Evolutionary conservation across 2,888 invertebrate species (phyloP).

Genomic region (Coronaproctus castanopsis): DNA sequence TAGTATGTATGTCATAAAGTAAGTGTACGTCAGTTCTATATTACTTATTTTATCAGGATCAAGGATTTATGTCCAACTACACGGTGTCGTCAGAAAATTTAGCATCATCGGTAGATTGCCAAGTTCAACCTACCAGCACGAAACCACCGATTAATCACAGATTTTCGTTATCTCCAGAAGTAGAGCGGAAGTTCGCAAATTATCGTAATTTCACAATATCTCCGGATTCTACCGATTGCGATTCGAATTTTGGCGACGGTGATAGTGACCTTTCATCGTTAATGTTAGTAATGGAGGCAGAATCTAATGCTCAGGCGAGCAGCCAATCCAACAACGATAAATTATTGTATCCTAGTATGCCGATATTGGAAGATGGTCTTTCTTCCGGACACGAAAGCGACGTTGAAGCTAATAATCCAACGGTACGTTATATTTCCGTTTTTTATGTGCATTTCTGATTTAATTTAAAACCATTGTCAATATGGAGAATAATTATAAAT

Average conservation of each 20-base stretch:
- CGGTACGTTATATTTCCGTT: constrained; percentile 30
- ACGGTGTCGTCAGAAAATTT: constrained; percentile 13
- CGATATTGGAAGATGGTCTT: constrained; percentile 78
- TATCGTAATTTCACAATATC: constrained; percentile 73
- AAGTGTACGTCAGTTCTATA: too few relatives aligned
- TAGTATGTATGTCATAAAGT: too few relatives aligned
- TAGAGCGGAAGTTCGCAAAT: constrained; percentile 35
- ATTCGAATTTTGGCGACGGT: constrained; percentile 49
- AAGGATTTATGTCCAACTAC: constrained; percentile 11
- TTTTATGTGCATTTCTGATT: background rate
- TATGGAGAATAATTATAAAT: background rate
- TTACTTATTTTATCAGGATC: constrained; percentile 8
- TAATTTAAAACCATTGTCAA: background rate
- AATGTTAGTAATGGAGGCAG: constrained; percentile 44
- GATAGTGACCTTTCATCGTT: constrained; percentile 66
- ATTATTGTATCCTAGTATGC: constrained; percentile 53
- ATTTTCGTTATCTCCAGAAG: constrained; percentile 11
- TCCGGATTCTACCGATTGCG: constrained; percentile 81
- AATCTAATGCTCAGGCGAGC: constrained; percentile 14
- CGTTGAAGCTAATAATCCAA: constrained; percentile 69
- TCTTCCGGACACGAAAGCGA: constrained; percentile 87
- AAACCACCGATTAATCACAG: constrained; percentile 8
- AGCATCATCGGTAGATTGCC: constrained; percentile 9
- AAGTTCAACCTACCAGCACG: constrained; percentile 5
- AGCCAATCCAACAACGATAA: background rate